These are phyloP conservation scores for Penelope pileata DNA, from an alignment of 2,113 vertebrate genomes.

Conservation along the genomic window DNA sequence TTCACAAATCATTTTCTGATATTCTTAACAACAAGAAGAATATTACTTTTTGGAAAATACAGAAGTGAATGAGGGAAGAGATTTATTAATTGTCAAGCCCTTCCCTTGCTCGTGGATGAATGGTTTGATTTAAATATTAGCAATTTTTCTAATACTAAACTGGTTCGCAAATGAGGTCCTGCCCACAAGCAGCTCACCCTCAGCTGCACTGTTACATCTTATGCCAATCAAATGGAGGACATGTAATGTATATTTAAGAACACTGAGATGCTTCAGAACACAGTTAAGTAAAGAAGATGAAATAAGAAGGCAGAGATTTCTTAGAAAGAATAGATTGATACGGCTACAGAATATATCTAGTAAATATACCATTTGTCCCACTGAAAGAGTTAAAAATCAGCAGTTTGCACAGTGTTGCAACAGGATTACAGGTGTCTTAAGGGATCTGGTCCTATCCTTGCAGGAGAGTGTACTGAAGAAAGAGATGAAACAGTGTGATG, in stretches of 20 bases:
- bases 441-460: neutral
- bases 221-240: neutral
- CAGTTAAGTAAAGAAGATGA: neutral
- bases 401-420: neutral
- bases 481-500: neutral
- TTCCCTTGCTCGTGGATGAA: neutral
- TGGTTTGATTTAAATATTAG: neutral
- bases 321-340: neutral
- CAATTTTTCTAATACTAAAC: neutral
- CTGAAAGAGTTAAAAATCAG: neutral
- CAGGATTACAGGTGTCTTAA: neutral
- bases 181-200: neutral
- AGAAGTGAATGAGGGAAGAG: neutral
- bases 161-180: neutral
- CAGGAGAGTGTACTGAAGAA: neutral
- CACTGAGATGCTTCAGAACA: neutral
- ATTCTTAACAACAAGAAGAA: neutral
- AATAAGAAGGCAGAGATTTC: neutral
- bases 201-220: neutral
- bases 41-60: neutral
- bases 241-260: neutral
- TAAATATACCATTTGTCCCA: neutral
- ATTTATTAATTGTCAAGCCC: neutral
- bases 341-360: neutral
- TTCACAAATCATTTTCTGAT: neutral